Evolutionary conservation across 2,888 invertebrate species (phyloP), one percentile per base, ranked within the genome.

Genomic region (Lycaena phlaeas): DNA sequence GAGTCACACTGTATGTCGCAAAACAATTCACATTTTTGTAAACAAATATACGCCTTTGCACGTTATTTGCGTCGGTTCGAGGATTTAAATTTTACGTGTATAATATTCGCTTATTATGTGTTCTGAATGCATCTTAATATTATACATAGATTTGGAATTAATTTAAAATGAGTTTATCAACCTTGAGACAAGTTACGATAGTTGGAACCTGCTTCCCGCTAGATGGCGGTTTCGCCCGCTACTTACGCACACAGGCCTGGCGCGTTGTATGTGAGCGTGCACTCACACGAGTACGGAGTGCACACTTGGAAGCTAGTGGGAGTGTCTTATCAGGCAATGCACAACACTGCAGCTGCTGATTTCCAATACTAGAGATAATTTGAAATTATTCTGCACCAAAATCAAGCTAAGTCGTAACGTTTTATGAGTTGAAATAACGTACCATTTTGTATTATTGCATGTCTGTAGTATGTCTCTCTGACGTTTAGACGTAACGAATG

Each of bases 121-220:
- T 28, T 34, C 28, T 6, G 3, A 31, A 18, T 34, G 34, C 11
- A 18, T 34, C 1, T 22, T 12, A 12, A 11, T 34, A 12, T 17
- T 22, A 11, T 31, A 9, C 34, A 18, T 7, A 11, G 34, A 34
- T 34, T 34, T 22, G 27, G 66, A 68, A 64, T 65, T 61, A 71
- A 61, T 68, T 66, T 71, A 64, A 64, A 61, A 73, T 61, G 68
- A 64, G 76, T 78, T 78, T 77, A 65, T 73, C 73, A 77, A 77
- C 79, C 78, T 82, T 81, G 77, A 76, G 72, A 73, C 52, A 57
- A 49, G 50, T 47, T 38, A 40, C 45, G 49, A 49, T 49, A 43
- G 48, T 59, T 57, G 49, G 40, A 43, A 36, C 57, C 75, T 55
- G 42, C 68, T 68, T 51, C 57, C 48, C 76, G 59, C 64, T 68